A percentile compares a stretch with the other conserved stretches of the same genome.
These are phyloP conservation scores for Trichosurus vulpecula DNA, from an alignment of 2,797 vertebrate species.

Conservation along the genomic window DNA sequence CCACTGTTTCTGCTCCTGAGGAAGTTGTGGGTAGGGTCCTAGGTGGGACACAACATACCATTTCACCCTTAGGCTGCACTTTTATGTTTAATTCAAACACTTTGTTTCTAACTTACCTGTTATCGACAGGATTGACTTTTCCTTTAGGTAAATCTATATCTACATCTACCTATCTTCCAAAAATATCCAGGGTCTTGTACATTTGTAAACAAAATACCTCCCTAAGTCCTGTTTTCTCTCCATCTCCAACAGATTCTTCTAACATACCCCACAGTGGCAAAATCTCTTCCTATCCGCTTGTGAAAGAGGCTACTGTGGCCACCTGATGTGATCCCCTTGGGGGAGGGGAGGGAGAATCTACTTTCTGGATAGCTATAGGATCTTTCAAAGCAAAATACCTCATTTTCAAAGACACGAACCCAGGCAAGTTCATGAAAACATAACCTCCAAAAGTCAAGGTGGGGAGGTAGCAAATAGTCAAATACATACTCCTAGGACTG, in stretches of 20 bases:
- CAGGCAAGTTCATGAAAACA: background rate
- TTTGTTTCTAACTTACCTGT: slow-evolving; percentile 32
- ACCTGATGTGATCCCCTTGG: background rate
- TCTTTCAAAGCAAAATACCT: background rate
- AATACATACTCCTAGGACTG: background rate
- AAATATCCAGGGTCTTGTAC: background rate
- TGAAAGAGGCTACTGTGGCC: background rate
- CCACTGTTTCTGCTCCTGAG: slow-evolving; percentile 13
- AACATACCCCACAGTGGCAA: background rate
- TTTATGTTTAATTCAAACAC: slow-evolving; percentile 39
- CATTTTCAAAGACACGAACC: background rate
- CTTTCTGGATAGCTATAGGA: background rate
- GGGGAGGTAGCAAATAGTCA: background rate
- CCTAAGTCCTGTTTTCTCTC: background rate
- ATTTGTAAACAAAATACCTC: background rate
- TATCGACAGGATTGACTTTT: slow-evolving; percentile 1
- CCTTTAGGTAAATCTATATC: slow-evolving; percentile 20
- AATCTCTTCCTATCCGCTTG: background rate
- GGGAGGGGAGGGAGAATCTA: background rate
- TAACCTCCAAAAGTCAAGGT: background rate
- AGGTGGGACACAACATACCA: background rate
- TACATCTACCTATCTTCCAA: background rate
- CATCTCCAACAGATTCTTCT: background rate
- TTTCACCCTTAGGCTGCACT: slow-evolving; percentile 13
- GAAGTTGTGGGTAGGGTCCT: slow-evolving; percentile 17